Conservation (phyloP, 2,113 vertebrate species). For the Poeciliopsis prolifica region DNA sequence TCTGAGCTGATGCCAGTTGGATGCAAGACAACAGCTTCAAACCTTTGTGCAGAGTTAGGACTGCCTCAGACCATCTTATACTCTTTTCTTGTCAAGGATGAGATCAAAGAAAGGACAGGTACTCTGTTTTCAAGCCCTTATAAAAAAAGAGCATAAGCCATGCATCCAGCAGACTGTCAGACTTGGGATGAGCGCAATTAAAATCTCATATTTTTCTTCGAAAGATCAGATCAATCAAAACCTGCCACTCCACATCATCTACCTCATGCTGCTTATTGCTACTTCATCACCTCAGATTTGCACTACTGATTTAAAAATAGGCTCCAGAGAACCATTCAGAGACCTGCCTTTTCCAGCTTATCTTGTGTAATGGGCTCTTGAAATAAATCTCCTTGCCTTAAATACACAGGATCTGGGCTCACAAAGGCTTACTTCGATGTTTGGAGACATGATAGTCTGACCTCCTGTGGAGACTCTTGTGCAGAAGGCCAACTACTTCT, state of each 20-base stretch:
- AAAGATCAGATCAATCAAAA: constrained; percentile 56
- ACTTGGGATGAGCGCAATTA: constrained; percentile 41
- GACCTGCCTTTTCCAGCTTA: constrained; percentile 62
- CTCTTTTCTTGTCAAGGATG: constrained; percentile 2
- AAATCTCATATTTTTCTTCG: constrained; percentile 14
- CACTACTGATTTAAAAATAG: constrained; percentile 65
- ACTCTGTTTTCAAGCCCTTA: background rate
- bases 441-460: constrained; percentile 46
- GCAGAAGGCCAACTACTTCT: background rate
- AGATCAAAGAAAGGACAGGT: constrained; percentile 20
- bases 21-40: constrained; percentile 41
- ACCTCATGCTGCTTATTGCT: constrained; percentile 29
- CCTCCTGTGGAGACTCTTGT: constrained; percentile 4
- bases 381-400: constrained; percentile 73
- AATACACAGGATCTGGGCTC: constrained; percentile 60
- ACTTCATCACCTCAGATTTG: constrained; percentile 44
- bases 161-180: constrained; percentile 27
- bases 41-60: constrained; percentile 1
- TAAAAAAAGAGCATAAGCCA: background rate
- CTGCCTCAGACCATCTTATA: constrained; percentile 20
- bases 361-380: constrained; percentile 69
- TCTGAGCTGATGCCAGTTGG: constrained; percentile 23
- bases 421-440: constrained; percentile 47
- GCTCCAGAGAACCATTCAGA: constrained; percentile 61
- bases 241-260: constrained; percentile 45